A percentile compares a stretch with the other conserved stretches of the same genome.
Evolutionary conservation across 2,113 vertebrate genomes (phyloP).

Genomic region (Conger conger): DNA sequence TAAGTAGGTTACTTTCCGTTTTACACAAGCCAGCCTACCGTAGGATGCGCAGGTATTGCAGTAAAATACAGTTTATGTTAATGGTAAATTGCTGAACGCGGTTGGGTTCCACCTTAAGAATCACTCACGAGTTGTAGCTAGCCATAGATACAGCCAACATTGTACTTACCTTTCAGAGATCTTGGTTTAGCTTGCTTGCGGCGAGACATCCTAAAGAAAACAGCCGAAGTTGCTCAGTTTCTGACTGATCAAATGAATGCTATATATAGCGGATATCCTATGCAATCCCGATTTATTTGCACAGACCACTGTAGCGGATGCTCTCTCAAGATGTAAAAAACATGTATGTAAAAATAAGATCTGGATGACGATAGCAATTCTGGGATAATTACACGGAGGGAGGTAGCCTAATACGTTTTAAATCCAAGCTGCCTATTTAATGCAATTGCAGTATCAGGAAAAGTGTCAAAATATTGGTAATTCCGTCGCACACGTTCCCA

Average conservation of each 20-base stretch:
- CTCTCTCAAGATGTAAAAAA: conserved; percentile 60
- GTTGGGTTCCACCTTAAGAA: conserved; percentile 37
- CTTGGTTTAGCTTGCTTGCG: conserved; percentile 99
- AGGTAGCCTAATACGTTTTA: conserved; percentile 53
- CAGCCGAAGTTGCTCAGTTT: conserved; percentile 94
- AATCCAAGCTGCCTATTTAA: conserved; percentile 65
- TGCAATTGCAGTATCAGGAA: conserved; percentile 60
- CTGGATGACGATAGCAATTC: conserved; percentile 22
- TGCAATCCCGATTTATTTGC: conserved; percentile 59
- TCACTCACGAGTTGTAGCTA: conserved; percentile 43
- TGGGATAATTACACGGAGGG: conserved; percentile 41
- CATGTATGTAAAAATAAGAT: conserved; percentile 25
- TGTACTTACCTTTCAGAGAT: conserved; percentile 96
- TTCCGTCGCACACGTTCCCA: conserved; percentile 70
- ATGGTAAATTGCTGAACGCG: not conserved
- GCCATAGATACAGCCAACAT: conserved; percentile 38
- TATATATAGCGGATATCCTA: conserved; percentile 49
- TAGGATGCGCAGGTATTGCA: not conserved
- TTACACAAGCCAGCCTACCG: not conserved
- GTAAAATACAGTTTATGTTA: conserved; percentile 10
- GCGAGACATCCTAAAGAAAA: conserved; percentile 99
- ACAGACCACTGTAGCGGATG: conserved; percentile 52
- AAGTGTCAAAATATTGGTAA: conserved; percentile 65
- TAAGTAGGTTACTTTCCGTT: not conserved
- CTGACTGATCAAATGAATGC: conserved; percentile 69